These are phyloP conservation scores for Pteropus alecto DNA, from an alignment of 2,113 vertebrate genomes.

Conservation along the genomic window DNA sequence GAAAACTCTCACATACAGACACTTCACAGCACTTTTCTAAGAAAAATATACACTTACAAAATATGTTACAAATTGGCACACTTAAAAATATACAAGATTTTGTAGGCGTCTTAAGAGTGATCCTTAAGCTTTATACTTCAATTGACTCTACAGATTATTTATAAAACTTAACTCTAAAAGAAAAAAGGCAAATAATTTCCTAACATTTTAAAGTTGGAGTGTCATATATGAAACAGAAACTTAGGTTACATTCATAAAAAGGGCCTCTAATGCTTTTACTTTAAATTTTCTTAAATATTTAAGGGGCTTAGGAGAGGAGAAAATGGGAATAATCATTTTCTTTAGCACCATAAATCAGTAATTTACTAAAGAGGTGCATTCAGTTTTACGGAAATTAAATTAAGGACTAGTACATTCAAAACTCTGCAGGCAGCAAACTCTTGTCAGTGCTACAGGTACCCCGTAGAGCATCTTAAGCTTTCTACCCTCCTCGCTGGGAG, in stretches of 20 bases:
- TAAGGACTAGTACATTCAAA: conserved; percentile 96
- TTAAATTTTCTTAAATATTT: conserved; percentile 86
- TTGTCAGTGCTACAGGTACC: conserved; percentile 81
- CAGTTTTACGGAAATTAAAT: conserved; percentile 87
- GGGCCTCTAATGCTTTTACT: conserved; percentile 83
- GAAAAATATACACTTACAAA: conserved; percentile 99
- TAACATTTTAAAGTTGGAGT: conserved; percentile 97
- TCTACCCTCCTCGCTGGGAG: conserved; percentile 77
- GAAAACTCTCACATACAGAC: conserved; percentile 96
- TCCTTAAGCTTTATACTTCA: conserved; percentile 99
- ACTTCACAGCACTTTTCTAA: conserved; percentile 99
- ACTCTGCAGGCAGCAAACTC: conserved; percentile 95
- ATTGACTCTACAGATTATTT: conserved; percentile 99
- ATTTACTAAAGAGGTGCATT: conserved; percentile 94
- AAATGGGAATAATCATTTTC: conserved; percentile 82
- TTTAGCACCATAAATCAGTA: conserved; percentile 98
- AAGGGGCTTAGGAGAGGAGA: conserved; percentile 75
- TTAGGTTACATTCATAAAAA: conserved; percentile 99
- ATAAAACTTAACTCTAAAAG: conserved; percentile 99
- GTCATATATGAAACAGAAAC: conserved; percentile 97
- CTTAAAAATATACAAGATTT: conserved; percentile 99
- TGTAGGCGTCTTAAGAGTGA: conserved; percentile 98
- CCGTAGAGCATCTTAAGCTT: conserved; percentile 81
- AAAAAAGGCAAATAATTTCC: conserved; percentile 97
- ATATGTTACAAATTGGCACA: conserved; percentile 99